Conservation (phyloP, 2,113 vertebrate species). For the Pao palembangensis region DNA sequence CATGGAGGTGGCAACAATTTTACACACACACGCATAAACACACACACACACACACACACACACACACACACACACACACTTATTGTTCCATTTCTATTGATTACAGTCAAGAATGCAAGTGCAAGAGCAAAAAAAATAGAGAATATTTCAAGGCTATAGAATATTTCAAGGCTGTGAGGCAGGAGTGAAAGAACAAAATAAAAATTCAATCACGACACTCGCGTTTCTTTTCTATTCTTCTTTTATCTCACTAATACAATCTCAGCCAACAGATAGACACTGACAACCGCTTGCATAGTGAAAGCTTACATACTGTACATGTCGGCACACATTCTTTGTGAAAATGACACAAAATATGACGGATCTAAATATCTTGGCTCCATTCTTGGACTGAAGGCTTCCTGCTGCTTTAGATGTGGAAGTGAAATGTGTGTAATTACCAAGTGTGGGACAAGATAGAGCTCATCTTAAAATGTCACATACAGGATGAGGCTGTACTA, state of each 20-base stretch:
- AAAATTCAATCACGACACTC: conserved; percentile 28
- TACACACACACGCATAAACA: conserved; percentile 28
- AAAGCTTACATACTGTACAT: not conserved
- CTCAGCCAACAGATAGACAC: conserved; percentile 17
- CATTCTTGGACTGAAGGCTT: conserved; percentile 24
- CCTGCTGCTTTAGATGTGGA: conserved; percentile 38
- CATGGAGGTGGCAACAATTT: conserved; percentile 28
- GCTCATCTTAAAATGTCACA: conserved; percentile 44
- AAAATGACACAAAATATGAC: conserved; percentile 15
- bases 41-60: conserved; percentile 30
- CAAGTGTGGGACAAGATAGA: conserved; percentile 35
- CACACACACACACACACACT: conserved; percentile 22
- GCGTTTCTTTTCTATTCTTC: conserved; percentile 12
- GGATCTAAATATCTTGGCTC: conserved; percentile 16
- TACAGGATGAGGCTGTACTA: conserved; percentile 51
- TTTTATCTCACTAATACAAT: conserved; percentile 22
- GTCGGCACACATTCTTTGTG: conserved; percentile 10
- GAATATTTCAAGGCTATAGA: conserved; percentile 12
- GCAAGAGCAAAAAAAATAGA: conserved; percentile 25
- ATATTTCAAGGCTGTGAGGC: conserved; percentile 15
- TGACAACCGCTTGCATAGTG: conserved; percentile 28
- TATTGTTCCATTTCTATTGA: conserved; percentile 32
- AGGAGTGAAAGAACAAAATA: conserved; percentile 21
- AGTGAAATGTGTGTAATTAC: conserved; percentile 58
- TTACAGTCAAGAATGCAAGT: conserved; percentile 53